These are phyloP conservation scores for Atractosteus spatula DNA, from an alignment of 2,113 vertebrate species.

Conservation along the genomic window DNA sequence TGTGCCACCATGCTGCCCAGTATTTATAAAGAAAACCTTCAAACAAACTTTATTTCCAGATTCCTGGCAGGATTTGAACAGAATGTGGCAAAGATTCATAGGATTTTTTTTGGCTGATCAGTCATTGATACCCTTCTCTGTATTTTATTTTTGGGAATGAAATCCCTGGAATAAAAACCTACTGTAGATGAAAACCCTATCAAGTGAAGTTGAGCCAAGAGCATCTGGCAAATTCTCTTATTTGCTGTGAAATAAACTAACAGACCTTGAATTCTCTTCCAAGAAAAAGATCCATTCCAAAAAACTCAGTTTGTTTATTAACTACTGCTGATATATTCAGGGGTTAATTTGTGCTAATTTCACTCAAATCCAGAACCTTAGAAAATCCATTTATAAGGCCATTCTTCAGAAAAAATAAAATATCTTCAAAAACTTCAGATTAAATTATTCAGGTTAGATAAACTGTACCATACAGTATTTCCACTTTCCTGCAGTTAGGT, in stretches of 20 bases:
- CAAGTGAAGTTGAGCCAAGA: constrained; percentile 6
- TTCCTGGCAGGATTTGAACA: not conserved
- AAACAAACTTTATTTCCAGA: too few relatives aligned
- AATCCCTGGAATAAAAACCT: constrained; percentile 19
- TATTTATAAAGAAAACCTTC: too few relatives aligned
- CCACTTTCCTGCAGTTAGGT: too few relatives aligned
- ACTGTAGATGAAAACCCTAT: constrained; percentile 22
- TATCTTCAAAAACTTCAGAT: too few relatives aligned
- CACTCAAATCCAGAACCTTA: too few relatives aligned
- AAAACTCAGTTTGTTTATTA: constrained; percentile 28
- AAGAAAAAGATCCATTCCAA: constrained; percentile 44
- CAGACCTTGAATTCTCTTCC: constrained; percentile 36
- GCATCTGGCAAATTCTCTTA: constrained; percentile 34
- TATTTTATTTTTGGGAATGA: constrained; percentile 36
- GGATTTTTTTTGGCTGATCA: constrained; percentile 20
- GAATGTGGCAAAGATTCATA: constrained; percentile 5
- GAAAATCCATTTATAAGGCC: too few relatives aligned
- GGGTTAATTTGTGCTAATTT: too few relatives aligned
- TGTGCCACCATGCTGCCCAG: too few relatives aligned
- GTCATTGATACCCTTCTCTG: constrained; percentile 19
- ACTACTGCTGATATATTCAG: too few relatives aligned
- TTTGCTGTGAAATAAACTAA: constrained; percentile 32
- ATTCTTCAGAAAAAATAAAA: too few relatives aligned
- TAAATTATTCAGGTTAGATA: too few relatives aligned
- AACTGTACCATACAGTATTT: too few relatives aligned